Evolutionary conservation across 2,888 invertebrate genomes (phyloP).

Genomic region (Stenotaenia linearis): DNA sequence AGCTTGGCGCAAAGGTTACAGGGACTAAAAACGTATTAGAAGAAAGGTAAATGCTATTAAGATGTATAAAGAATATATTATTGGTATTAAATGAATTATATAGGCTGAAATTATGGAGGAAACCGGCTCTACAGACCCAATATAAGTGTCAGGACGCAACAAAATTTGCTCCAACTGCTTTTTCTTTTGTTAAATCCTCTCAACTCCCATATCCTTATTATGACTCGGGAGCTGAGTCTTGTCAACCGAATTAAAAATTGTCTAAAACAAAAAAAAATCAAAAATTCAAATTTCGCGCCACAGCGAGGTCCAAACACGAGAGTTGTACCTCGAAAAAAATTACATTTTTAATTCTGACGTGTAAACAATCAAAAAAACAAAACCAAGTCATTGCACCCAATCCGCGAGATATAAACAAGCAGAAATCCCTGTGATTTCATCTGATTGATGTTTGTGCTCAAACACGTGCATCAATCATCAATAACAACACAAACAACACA

Average conservation of each 20-base stretch:
- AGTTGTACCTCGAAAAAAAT: background rate
- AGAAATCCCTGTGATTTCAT: too few relatives aligned
- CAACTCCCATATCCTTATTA: too few relatives aligned
- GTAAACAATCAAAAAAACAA: background rate
- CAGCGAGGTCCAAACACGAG: constrained; percentile 27
- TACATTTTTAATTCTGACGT: background rate
- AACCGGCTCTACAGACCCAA: constrained; percentile 61
- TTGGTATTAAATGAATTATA: too few relatives aligned
- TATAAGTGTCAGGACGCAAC: constrained; percentile 95
- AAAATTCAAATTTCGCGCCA: background rate
- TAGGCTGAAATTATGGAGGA: too few relatives aligned
- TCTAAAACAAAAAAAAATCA: background rate
- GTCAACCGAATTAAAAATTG: background rate
- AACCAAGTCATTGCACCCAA: too few relatives aligned
- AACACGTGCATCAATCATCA: background rate
- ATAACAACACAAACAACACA: background rate
- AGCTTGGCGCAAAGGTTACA: too few relatives aligned
- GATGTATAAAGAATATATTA: too few relatives aligned
- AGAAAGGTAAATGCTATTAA: too few relatives aligned
- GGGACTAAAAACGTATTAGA: too few relatives aligned
- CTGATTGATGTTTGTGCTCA: too few relatives aligned
- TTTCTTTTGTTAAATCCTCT: constrained; percentile 97
- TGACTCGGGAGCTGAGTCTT: too few relatives aligned
- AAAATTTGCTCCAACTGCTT: constrained; percentile 96
- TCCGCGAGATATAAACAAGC: too few relatives aligned